Evolutionary conservation across 2,888 invertebrate genomes (phyloP).

Genomic region (Petrophora chlorosata): DNA sequence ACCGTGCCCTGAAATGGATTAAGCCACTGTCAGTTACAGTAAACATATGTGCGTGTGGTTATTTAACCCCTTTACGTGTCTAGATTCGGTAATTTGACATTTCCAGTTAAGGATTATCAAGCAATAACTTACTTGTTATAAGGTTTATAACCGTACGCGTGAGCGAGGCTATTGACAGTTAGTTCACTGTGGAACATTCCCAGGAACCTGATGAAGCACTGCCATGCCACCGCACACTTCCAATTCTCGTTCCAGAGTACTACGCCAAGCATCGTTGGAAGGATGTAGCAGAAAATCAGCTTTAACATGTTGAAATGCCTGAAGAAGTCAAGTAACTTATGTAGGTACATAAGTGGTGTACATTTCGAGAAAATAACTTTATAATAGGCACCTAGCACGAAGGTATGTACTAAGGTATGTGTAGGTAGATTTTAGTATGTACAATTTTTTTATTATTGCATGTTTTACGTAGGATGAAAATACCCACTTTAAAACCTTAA

Average conservation of each 20-base stretch:
- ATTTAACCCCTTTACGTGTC: neutral
- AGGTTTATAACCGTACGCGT: slow-evolving; percentile 86
- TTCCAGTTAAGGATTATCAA: neutral
- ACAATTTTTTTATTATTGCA: no score
- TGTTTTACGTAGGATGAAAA: no score
- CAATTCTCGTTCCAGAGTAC: slow-evolving; percentile 89
- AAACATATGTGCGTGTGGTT: slow-evolving; percentile 7
- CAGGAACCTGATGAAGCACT: slow-evolving; percentile 89
- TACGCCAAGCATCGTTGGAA: slow-evolving; percentile 88
- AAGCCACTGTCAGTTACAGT: slow-evolving; percentile 14
- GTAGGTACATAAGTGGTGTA: no score
- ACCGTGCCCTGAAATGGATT: slow-evolving; percentile 14
- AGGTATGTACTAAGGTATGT: no score
- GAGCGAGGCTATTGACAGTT: slow-evolving; percentile 94
- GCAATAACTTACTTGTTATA: slow-evolving; percentile 68
- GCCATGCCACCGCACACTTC: slow-evolving; percentile 87
- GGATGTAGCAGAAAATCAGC: slow-evolving; percentile 87
- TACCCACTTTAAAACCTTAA: no score
- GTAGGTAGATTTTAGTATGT: no score
- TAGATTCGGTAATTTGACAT: neutral
- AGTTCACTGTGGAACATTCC: slow-evolving; percentile 93
- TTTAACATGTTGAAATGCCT: slow-evolving; percentile 88
- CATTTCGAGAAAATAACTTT: no score
- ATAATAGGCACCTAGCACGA: no score
- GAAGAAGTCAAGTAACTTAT: slow-evolving; percentile 8